These are phyloP conservation scores for Pleuronectes platessa DNA, from an alignment of 2,113 vertebrate species.

Conservation along the genomic window DNA sequence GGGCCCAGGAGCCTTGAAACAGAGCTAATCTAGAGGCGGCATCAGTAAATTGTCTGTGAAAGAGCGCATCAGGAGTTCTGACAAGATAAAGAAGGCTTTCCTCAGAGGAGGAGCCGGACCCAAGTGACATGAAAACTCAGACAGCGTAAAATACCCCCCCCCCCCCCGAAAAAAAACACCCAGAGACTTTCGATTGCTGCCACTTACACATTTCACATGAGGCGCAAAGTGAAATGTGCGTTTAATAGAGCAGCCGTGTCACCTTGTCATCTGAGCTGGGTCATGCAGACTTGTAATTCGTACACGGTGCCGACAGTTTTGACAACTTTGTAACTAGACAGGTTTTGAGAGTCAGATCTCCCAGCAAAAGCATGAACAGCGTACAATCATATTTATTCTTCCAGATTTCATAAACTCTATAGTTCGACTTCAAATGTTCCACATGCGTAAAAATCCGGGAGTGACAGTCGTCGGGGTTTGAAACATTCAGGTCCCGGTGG, in stretches of 20 bases:
- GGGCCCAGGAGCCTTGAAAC: slow-evolving; percentile 78
- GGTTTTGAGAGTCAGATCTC: slow-evolving; percentile 20
- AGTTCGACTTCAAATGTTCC: slow-evolving; percentile 36
- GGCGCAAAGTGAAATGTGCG: slow-evolving; percentile 19
- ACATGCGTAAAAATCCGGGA: slow-evolving; percentile 16
- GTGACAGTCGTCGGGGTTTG: slow-evolving; percentile 33
- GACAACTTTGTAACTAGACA: slow-evolving; percentile 44
- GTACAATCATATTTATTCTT: background rate
- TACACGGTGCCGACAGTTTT: slow-evolving; percentile 32
- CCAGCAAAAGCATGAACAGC: background rate
- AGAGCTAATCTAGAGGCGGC: slow-evolving; percentile 75
- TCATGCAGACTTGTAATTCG: slow-evolving; percentile 44
- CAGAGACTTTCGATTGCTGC: slow-evolving; percentile 34
- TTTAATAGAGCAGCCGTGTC: slow-evolving; percentile 18
- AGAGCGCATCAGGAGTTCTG: slow-evolving; percentile 77
- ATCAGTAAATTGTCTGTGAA: slow-evolving; percentile 81
- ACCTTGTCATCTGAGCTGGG: slow-evolving; percentile 61
- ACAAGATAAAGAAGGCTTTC: slow-evolving; percentile 77
- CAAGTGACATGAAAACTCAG: slow-evolving; percentile 56
- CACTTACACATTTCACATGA: slow-evolving; percentile 37
- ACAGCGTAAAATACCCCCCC: slow-evolving; percentile 5
- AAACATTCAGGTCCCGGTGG: slow-evolving; percentile 38
- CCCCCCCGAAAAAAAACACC: background rate
- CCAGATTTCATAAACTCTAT: slow-evolving; percentile 23
- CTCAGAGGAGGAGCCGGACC: slow-evolving; percentile 65